These are phyloP conservation scores for Dromococcyx pavoninus DNA, from an alignment of 2,797 vertebrate species.

Conservation along the genomic window DNA sequence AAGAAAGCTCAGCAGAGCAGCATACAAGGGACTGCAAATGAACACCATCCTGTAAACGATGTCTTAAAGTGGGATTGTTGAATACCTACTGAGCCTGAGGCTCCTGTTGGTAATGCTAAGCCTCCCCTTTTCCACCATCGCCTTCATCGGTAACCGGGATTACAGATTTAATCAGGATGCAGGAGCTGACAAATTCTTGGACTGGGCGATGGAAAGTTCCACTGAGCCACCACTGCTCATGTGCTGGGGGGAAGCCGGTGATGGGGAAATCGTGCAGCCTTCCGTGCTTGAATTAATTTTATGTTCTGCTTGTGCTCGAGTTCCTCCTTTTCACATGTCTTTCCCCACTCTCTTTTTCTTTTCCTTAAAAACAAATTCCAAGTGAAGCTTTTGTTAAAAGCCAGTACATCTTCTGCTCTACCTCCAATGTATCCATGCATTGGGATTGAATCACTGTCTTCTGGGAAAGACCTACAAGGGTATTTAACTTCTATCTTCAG, in stretches of 20 bases:
- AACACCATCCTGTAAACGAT: rapidly evolving
- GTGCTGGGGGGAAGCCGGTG: slow-evolving; percentile 5
- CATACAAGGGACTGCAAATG: neutral
- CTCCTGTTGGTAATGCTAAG: neutral
- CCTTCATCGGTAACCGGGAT: neutral
- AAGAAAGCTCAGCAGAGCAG: neutral
- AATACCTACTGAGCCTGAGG: neutral
- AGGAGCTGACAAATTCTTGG: slow-evolving; percentile 71
- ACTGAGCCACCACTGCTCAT: slow-evolving; percentile 9
- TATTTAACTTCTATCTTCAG: neutral
- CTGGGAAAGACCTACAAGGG: neutral
- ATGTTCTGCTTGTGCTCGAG: neutral
- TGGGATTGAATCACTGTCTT: neutral
- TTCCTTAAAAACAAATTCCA: neutral
- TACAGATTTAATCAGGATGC: slow-evolving; percentile 67
- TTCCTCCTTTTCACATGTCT: neutral
- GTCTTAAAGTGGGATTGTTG: neutral
- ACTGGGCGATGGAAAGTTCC: slow-evolving; percentile 72
- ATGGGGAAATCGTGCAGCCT: neutral
- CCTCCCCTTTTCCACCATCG: neutral
- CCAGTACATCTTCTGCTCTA: neutral
- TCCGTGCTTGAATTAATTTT: slow-evolving; percentile 23
- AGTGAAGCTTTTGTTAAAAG: neutral
- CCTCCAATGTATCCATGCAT: neutral
- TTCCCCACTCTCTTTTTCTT: neutral